Evolutionary conservation across 2,797 vertebrate species (phyloP).

Genomic region (Cyprinodon diabolis): DNA sequence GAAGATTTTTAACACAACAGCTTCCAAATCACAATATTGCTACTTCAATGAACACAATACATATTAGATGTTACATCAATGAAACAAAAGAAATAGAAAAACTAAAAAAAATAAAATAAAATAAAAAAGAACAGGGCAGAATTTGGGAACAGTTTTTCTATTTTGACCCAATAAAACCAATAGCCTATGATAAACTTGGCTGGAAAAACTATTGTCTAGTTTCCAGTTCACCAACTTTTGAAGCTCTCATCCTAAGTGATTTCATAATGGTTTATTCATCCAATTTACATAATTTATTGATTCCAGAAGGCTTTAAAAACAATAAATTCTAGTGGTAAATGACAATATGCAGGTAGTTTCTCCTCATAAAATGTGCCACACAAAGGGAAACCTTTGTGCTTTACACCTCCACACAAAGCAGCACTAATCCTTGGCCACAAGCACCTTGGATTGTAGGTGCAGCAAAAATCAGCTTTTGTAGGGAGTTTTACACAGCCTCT

Average conservation of each 20-base stretch:
- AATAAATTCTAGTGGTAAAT: not conserved
- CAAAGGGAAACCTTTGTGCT: not conserved
- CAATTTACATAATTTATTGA: not conserved
- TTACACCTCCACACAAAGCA: constrained; percentile 9
- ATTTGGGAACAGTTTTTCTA: too few relatives aligned
- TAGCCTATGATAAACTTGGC: too few relatives aligned
- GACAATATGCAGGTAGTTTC: not conserved
- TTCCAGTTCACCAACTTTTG: not conserved
- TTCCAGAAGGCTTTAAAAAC: not conserved
- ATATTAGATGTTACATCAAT: too few relatives aligned
- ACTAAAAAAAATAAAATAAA: too few relatives aligned
- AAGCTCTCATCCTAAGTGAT: not conserved
- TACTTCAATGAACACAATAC: too few relatives aligned
- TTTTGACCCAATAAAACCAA: not conserved
- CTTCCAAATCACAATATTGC: too few relatives aligned
- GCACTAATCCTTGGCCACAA: not conserved
- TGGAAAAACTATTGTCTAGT: not conserved
- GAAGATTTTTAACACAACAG: too few relatives aligned
- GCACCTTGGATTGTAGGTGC: constrained; percentile 1
- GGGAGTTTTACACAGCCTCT: not conserved
- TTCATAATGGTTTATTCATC: not conserved
- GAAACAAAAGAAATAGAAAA: too few relatives aligned
- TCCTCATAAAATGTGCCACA: constrained; percentile 1
- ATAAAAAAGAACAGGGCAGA: too few relatives aligned
- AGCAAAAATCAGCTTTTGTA: not conserved